These are phyloP conservation scores for Otolemur crassicaudatus DNA, from an alignment of 2,797 vertebrate species.

Conservation along the genomic window DNA sequence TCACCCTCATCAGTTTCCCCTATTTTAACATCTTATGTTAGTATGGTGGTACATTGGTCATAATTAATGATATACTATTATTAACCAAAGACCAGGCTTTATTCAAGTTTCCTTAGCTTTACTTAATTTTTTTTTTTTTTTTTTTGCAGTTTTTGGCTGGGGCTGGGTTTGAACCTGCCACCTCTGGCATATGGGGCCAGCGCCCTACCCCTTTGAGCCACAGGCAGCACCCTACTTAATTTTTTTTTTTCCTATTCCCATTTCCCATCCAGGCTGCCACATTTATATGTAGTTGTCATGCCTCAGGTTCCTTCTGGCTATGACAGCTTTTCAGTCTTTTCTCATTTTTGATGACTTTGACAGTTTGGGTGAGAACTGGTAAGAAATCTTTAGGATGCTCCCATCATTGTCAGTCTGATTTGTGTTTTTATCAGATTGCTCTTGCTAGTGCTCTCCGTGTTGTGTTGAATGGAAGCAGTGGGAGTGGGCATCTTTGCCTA, in stretches of 20 bases:
- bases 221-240: too few species aligned
- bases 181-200: too few species aligned
- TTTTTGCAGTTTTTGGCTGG: too few species aligned
- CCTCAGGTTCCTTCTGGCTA: neutral
- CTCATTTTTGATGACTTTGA: neutral
- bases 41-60: neutral
- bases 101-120: conserved; percentile 27
- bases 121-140: neutral
- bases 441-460: neutral
- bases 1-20: neutral
- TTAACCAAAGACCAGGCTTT: neutral
- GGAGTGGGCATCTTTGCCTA: neutral
- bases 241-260: neutral
- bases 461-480: neutral
- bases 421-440: neutral
- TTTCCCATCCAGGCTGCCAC: neutral
- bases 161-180: too few species aligned
- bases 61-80: neutral
- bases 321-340: neutral
- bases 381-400: neutral
- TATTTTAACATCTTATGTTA: neutral
- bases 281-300: neutral
- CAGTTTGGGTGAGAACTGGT: neutral
- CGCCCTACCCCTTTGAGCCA: too few species aligned
- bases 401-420: neutral